Base-by-base conservation (phyloP, 2,113 vertebrate genomes). In the Perognathus longimembris region DNA sequence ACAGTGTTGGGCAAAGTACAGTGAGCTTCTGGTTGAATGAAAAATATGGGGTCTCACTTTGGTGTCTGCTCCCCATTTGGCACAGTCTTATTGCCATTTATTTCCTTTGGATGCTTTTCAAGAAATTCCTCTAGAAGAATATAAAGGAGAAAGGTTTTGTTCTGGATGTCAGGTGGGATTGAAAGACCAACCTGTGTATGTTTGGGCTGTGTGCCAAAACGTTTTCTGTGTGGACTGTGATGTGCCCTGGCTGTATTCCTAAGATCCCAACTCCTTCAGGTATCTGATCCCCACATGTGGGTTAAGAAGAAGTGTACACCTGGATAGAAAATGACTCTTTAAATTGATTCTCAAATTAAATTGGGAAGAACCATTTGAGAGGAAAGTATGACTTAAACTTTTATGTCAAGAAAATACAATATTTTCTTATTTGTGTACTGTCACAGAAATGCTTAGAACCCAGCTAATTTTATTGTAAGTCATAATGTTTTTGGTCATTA, bases 31-130 rank as follows among this genome's bases (percentile, higher is more conserved):
- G 1, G 99, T 99, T 91, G 99, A 99, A 96, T 99, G 99, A 97
- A 99, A 99, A 98, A 98, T 99, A 86, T 99, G 99, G 99, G 99
- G 99, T 96, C 98, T 99, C 95, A 99, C 99, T 0, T 97, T 99
- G 95, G 99, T 99, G 69, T 99, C 99, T 45, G 99, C 99, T n/a
- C 99, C 99, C 77, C 99, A 99, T 85, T 97, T 99, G 84, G 99
- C 99, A 93, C 97, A 99, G 26, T 99, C 99, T 83, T 99, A 99
- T 78, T 99, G 99, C 94, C 99, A 99, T 88, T 98, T 99, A n/a
- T 99, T 99, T 97, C 99, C 99, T 87, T 98, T 99, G 95, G 98
- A 99, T 94, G 96, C 97, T 45, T 99, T 99, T 95, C 97, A 97
- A 96, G 99, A 99, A 98, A 94, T 96, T 80, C 77, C 98, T 0